Percentiles rank a stretch among this genome's conserved stretches.
These are phyloP conservation scores for Acromyrmex charruanus DNA, from an alignment of 1,140 invertebrate species.

Conservation along the genomic window DNA sequence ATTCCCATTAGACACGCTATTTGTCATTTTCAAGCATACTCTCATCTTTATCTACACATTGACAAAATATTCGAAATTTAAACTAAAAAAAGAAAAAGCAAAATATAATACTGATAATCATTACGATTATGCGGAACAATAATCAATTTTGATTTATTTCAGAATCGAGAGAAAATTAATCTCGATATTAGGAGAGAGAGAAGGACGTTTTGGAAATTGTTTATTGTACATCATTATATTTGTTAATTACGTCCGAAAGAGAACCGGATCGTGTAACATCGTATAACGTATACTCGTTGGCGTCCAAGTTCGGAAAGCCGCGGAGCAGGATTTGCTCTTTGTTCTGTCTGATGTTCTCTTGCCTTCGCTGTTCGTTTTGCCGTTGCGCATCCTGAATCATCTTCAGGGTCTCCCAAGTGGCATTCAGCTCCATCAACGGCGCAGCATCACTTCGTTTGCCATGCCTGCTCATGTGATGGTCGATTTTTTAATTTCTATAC, in stretches of 20 bases:
- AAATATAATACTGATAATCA: conserved; percentile 12
- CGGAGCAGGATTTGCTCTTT: conserved; percentile 30
- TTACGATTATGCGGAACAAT: not conserved
- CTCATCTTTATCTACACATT: conserved; percentile 14
- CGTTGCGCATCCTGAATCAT: conserved; percentile 52
- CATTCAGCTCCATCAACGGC: not conserved
- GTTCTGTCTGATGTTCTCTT: conserved; percentile 33
- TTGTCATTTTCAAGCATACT: not conserved
- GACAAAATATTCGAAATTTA: not conserved
- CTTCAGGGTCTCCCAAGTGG: conserved; percentile 61
- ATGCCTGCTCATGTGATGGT: conserved; percentile 60
- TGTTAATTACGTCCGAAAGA: conserved; percentile 50
- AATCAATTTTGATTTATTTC: not conserved
- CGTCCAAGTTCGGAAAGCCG: conserved; percentile 1
- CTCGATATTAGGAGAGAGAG: not conserved
- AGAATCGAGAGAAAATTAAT: not conserved
- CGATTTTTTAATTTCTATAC: conserved; percentile 3
- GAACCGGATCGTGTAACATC: conserved; percentile 12
- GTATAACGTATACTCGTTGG: conserved; percentile 18
- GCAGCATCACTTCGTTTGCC: conserved; percentile 72
- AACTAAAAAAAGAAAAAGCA: not conserved
- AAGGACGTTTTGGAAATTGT: not conserved
- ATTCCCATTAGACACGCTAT: not conserved
- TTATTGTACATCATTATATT: conserved; percentile 72
- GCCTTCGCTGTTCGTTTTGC: conserved; percentile 55